Percentiles rank a stretch among this genome's conserved stretches.
Evolutionary conservation across 2,888 invertebrate species (phyloP).

Genomic region (Drosophila affinis): DNA sequence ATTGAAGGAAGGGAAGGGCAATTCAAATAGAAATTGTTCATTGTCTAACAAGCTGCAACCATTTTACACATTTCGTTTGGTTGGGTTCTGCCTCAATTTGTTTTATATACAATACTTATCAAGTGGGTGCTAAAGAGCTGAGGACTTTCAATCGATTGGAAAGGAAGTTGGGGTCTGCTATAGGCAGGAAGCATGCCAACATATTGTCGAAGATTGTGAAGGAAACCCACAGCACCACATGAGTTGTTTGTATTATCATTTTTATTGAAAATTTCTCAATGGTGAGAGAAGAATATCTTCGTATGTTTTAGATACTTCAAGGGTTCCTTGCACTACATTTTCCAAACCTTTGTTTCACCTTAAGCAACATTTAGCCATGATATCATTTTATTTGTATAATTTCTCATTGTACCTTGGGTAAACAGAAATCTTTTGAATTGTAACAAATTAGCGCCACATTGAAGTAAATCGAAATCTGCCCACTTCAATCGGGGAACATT

Average conservation of each 20-base stretch:
- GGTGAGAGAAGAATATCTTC: background rate
- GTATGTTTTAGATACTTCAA: background rate
- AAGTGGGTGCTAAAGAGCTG: constrained; percentile 71
- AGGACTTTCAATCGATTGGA: constrained; percentile 43
- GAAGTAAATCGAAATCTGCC: constrained; percentile 48
- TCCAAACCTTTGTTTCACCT: background rate
- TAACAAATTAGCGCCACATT: constrained; percentile 53
- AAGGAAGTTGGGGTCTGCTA: constrained; percentile 13
- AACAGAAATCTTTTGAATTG: constrained; percentile 18
- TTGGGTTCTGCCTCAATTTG: constrained; percentile 13
- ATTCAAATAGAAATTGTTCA: constrained; percentile 39
- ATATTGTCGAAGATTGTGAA: constrained; percentile 50
- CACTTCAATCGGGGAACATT: constrained; percentile 48
- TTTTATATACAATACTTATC: constrained; percentile 71
- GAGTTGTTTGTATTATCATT: too few relatives aligned
- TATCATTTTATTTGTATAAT: constrained; percentile 31
- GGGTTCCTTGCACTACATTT: background rate
- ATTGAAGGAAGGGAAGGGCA: constrained; percentile 18
- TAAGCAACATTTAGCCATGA: constrained; percentile 29
- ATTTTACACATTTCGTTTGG: constrained; percentile 18
- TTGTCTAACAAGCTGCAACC: constrained; percentile 43
- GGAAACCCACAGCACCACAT: background rate
- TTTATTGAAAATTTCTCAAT: background rate
- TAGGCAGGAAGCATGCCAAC: constrained; percentile 35
- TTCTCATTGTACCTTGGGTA: background rate